A percentile compares a stretch with the other conserved stretches of the same genome.
These are phyloP conservation scores for Dendronephthya gigantea DNA, from an alignment of 64 coral and sea anemone species.

Conservation along the genomic window DNA sequence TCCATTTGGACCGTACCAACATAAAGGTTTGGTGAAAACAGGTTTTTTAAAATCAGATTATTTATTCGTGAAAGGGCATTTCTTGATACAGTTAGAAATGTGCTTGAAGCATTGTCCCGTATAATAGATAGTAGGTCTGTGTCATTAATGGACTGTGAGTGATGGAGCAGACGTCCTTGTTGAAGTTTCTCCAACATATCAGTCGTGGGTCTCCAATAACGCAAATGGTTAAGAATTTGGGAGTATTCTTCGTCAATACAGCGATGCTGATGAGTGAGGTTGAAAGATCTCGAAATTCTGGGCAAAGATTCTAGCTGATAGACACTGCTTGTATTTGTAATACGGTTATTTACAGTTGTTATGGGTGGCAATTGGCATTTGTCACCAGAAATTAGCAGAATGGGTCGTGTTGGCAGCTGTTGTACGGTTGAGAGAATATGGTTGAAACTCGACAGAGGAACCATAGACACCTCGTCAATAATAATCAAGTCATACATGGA, in stretches of 20 bases:
- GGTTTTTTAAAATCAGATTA: background rate
- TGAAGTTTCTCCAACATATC: background rate
- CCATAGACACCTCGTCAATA: constrained; percentile 43
- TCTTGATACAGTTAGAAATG: background rate
- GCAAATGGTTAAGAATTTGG: background rate
- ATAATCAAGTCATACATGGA: constrained; percentile 17
- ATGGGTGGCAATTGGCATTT: constrained; percentile 39
- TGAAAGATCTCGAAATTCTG: background rate
- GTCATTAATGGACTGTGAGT: background rate
- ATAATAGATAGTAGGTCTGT: background rate
- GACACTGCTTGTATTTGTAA: background rate
- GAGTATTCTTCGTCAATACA: background rate
- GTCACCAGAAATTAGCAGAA: constrained; percentile 42
- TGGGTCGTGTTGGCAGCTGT: background rate
- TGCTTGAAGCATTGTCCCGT: background rate
- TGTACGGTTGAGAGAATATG: constrained; percentile 5
- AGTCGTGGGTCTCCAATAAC: background rate
- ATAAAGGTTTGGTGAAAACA: background rate
- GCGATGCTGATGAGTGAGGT: background rate
- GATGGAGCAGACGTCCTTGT: background rate
- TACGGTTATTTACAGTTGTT: background rate
- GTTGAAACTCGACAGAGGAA: background rate
- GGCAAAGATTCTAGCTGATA: background rate
- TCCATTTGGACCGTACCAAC: background rate
- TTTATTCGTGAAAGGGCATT: background rate